These are phyloP conservation scores for Oeneis ivallda DNA, from an alignment of 2,888 invertebrate genomes.

Conservation along the genomic window DNA sequence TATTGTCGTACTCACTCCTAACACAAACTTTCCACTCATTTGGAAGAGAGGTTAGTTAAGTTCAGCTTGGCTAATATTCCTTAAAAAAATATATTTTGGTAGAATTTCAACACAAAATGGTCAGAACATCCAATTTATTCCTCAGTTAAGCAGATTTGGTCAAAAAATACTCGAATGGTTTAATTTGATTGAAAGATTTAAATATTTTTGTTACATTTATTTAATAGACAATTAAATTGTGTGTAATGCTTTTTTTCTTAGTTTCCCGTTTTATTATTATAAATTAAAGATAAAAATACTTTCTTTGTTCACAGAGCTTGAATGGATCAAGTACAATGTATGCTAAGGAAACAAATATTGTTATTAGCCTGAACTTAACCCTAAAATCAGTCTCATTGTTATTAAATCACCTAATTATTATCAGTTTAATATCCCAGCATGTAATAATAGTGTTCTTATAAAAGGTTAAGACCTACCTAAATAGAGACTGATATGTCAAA, in stretches of 20 bases:
- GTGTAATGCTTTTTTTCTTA: neutral
- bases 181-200: neutral
- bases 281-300: conserved; percentile 10
- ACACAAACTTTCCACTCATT: no score
- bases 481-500: neutral
- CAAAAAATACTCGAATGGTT: neutral
- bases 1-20: no score
- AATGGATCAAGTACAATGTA: conserved; percentile 45
- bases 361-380: conserved; percentile 42
- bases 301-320: conserved; percentile 64
- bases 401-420: conserved; percentile 47
- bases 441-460: conserved; percentile 35
- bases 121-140: no score
- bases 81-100: no score
- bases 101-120: no score
- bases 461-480: neutral
- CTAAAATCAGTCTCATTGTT: conserved; percentile 49
- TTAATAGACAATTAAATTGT: neutral
- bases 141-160: no score
- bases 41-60: no score
- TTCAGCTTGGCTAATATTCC: no score
- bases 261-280: neutral
- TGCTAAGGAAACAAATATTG: conserved; percentile 35
- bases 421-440: conserved; percentile 32
- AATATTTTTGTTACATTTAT: neutral